A percentile compares a stretch with the other conserved stretches of the same genome.
Conservation (phyloP, 2,888 invertebrate genomes). For the Catocala sponsa region DNA sequence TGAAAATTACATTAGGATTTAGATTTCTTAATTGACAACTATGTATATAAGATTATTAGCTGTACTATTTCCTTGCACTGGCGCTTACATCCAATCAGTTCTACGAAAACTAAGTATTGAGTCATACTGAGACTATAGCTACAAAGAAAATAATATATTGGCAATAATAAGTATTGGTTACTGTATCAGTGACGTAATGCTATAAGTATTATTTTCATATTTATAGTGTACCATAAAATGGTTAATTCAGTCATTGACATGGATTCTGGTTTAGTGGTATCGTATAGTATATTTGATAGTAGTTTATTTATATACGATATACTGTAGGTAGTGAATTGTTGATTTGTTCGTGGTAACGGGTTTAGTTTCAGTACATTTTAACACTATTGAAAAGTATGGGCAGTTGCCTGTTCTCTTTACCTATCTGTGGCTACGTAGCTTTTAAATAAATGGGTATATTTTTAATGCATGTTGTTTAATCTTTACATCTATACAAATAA, state of each 20-base stretch:
- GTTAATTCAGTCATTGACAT: slow-evolving; percentile 74
- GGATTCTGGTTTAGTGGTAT: slow-evolving; percentile 60
- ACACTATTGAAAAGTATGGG: too few species aligned
- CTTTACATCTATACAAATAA: too few species aligned
- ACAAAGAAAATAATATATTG: slow-evolving; percentile 32
- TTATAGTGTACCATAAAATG: slow-evolving; percentile 72
- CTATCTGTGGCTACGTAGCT: too few species aligned
- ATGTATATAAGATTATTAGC: neutral
- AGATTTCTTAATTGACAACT: neutral
- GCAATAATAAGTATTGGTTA: slow-evolving; percentile 29
- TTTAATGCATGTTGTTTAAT: too few species aligned
- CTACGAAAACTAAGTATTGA: slow-evolving; percentile 2
- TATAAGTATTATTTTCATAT: slow-evolving; percentile 57
- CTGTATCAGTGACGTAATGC: slow-evolving; percentile 36
- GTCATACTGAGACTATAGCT: slow-evolving; percentile 11
- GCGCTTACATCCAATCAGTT: neutral
- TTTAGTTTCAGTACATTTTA: too few species aligned
- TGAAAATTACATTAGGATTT: neutral
- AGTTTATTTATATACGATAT: slow-evolving; percentile 44
- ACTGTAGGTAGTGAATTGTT: neutral
- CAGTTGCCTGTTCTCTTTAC: too few species aligned
- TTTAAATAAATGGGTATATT: too few species aligned
- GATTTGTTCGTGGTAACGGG: too few species aligned
- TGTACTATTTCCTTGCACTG: neutral
- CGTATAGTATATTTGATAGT: slow-evolving; percentile 44